Evolutionary conservation across 2,888 invertebrate species (phyloP), one percentile per base, ranked within the genome.

Genomic region (Diarsia rubi): DNA sequence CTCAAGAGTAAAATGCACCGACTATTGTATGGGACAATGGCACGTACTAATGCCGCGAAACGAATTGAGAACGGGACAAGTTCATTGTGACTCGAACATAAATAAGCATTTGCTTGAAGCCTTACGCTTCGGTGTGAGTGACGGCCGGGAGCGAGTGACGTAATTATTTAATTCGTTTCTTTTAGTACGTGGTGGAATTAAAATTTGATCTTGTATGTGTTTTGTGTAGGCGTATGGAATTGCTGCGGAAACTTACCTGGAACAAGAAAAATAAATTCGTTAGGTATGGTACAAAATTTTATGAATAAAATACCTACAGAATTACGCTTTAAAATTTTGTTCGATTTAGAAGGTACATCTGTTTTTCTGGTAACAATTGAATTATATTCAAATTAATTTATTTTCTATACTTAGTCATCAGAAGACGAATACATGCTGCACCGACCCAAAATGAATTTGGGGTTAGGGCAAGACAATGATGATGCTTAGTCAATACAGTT

Each of bases 81-180:
- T 95, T 95, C 94, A 93, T 93, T 94, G 94, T 93, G 91, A 92
- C 91, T 92, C 86, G 93, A 93, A 93, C 94, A 93, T 95, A 95
- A 95, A 95, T 95, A 95, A 95, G 95, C 93, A 93, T 95, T 95
- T 94, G 92, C 91, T 89, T 90, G 89, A 88, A 90, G 89, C 88
- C 86, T 88, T 86, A 84, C 88, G 85, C 75, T 78, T n/a, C 71
- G 88, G 89, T 88, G 83, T 87, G 81, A 88, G 89, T 57, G 77
- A 89, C 68, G 73, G 86, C 64, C 81, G 85, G 21, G 1, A 79
- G 90, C 90, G 91, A 60, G 64, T 62, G 60, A 75, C 64, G 69
- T 78, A 75, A 69, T 66, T 65, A 74, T 68, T 69, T 75, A 77
- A 78, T 78, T 64, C 62, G 21, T 65, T 78, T 72, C 16, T 69